These are phyloP conservation scores for Elysia crispata DNA, from an alignment of 2,888 invertebrate genomes.

Conservation along the genomic window DNA sequence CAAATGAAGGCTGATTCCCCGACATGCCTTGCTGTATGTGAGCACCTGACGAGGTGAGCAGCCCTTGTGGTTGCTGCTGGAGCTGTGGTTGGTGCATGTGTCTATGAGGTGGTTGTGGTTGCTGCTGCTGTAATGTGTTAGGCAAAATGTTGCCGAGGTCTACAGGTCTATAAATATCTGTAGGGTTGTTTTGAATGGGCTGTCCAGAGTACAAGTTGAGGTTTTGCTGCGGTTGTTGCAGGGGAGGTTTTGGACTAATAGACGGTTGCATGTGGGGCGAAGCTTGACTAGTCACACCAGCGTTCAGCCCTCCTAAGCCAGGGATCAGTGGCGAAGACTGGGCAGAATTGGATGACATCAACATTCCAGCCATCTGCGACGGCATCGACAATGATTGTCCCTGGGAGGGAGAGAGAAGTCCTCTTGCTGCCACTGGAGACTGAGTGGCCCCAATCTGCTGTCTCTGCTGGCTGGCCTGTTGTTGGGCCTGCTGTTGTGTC, in stretches of 20 bases:
- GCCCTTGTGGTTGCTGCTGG: conserved; percentile 1
- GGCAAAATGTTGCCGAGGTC: conserved; percentile 20
- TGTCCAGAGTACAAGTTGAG: neutral
- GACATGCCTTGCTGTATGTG: neutral
- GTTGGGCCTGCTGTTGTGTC: conserved; percentile 46
- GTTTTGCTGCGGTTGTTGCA: too few species aligned
- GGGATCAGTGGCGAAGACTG: conserved; percentile 26
- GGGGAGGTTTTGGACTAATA: neutral
- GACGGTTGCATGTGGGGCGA: conserved; percentile 32
- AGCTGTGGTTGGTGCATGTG: conserved; percentile 36
- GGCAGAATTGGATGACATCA: conserved; percentile 3
- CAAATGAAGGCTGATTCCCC: conserved; percentile 27
- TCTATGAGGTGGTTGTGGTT: neutral
- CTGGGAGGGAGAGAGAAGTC: neutral
- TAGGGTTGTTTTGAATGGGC: neutral
- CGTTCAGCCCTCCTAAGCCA: conserved; percentile 15
- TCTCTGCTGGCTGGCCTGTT: conserved; percentile 9
- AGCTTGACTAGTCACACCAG: neutral
- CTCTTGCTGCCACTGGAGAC: neutral
- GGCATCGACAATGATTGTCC: neutral
- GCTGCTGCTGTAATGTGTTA: neutral
- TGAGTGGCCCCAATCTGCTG: neutral
- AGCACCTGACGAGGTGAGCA: conserved; percentile 18
- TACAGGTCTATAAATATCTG: conserved; percentile 39
- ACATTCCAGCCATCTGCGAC: neutral